Evolutionary conservation across 2,113 vertebrate genomes (phyloP), one percentile per base, ranked within the genome.

Genomic region (Sterrhoptilus dennistouni): DNA sequence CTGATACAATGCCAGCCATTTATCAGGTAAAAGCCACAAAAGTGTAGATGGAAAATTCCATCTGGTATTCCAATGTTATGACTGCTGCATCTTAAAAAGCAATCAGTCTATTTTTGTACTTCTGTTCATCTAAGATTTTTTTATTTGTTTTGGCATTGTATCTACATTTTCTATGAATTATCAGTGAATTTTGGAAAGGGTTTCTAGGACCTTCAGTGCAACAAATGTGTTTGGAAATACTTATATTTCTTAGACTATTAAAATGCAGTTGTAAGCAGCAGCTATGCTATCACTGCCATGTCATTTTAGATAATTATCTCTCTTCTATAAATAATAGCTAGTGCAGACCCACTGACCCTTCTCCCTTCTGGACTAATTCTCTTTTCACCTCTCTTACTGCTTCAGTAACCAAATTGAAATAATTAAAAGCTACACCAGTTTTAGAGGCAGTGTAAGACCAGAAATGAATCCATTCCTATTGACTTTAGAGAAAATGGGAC

Each of bases 1-100:
- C 54, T 52, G 50, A 89, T 74, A 86, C 5, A 77, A 83, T 25
- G 50, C 29, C 40, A 84, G 27, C 7, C 47, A 92, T 89, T 91
- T 92, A 75, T 92, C 85, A 78, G 53, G 71, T 74, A 89, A 72
- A 85, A 95, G 52, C 49, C 72, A 87, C 59, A 78, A 27, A 75
- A 88, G 16, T 49, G 20, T 68, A 71, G 89, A 50, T 14, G 25
- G 82, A 95, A 94, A 95, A 91, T 80, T 91, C 82, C 83, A 79
- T 94, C 83, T 95, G 50, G 49, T 91, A 65, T 78, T 93, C 83
- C 88, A 85, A 23, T 79, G 33, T 25, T 87, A 92, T 28, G 38
- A 74, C 53, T 71, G 85, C 52, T 60, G 31, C 57, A 94, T 88
- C 90, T 95, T 96, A 96, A 95, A 97, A 95, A 96, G 64, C 57